Base-by-base conservation (phyloP, 2,797 vertebrate genomes). In the Sebastes taczanowskii region DNA sequence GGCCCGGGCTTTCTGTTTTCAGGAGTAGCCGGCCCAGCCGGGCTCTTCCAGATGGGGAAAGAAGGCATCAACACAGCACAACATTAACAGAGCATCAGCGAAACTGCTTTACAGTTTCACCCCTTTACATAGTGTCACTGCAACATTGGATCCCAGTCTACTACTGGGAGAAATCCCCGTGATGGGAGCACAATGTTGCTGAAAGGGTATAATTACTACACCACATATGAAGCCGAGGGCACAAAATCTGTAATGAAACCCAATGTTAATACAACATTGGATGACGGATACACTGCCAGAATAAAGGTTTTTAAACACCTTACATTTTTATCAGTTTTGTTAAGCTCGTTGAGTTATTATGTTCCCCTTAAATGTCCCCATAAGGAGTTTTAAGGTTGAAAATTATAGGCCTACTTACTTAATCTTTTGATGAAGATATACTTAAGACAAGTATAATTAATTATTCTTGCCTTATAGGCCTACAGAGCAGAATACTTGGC, bases 1-100 rank as follows among this genome's bases (percentile, higher is more conserved):
- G 94, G 91, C 92, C 97, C 97, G 94, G 93, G 92, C 94, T 97
- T 97, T 94, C 93, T 97, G 91, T 95, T 96, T 80, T 96, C 96
- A 84, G 94, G 91, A 86, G 95, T 87, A 85, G 92, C 94, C 63
- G 94, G 92, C 87, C 89, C 91, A 86, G 90, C 93, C 74, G 93
- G 90, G 89, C 92, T 95, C 95, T 96, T 94, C 85, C 88, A 81
- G 84, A 22, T 77, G n/a, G 60, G 85, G 85, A 90, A 77, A 86
- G 88, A 84, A 90, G 81, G 90, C 72, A 91, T 87, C 82, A 81
- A 91, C 82, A 93, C 73, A 91, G 79, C 80, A 94, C 77, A 94
- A 85, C 77, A 82, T 92, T 90, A 94, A 91, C 85, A 92, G 74
- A 91, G 55, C 29, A 59, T 92, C 83, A 91, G 79, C 66, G 58